These are phyloP conservation scores for Furnarius figulus DNA, from an alignment of 2,113 vertebrate species.

Conservation along the genomic window DNA sequence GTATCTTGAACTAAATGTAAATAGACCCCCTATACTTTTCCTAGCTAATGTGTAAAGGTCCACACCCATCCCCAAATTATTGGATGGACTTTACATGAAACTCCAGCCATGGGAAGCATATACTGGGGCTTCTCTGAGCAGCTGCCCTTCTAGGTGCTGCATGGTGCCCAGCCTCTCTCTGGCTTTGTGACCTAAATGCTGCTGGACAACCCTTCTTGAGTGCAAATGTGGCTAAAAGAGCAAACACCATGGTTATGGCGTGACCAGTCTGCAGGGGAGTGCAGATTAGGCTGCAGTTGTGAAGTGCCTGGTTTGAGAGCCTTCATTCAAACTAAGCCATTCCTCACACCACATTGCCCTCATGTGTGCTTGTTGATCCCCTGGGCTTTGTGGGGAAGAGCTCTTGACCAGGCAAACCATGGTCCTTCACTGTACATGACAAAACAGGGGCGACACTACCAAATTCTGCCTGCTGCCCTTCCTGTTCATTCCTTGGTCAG, in stretches of 20 bases:
- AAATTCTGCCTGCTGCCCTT: background rate
- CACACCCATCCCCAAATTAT: background rate
- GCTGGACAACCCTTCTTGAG: background rate
- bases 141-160: background rate
- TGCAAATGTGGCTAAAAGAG: background rate
- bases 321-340: background rate
- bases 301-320: background rate
- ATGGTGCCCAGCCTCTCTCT: background rate
- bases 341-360: background rate
- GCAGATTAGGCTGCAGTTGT: background rate
- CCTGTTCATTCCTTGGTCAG: background rate
- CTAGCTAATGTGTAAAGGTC: background rate
- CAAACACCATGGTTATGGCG: background rate
- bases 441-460: background rate
- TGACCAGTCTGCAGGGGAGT: background rate
- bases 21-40: background rate
- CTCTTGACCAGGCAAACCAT: background rate
- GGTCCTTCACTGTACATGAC: background rate
- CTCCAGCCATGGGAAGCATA: background rate
- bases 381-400: background rate
- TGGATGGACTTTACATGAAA: background rate
- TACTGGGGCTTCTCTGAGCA: background rate
- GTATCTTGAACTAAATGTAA: background rate
- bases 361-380: background rate
- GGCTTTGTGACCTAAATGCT: background rate